Evolutionary conservation across 2,797 vertebrate genomes (phyloP), one percentile per base, ranked within the genome.

Genomic region (Alfaro cultratus): DNA sequence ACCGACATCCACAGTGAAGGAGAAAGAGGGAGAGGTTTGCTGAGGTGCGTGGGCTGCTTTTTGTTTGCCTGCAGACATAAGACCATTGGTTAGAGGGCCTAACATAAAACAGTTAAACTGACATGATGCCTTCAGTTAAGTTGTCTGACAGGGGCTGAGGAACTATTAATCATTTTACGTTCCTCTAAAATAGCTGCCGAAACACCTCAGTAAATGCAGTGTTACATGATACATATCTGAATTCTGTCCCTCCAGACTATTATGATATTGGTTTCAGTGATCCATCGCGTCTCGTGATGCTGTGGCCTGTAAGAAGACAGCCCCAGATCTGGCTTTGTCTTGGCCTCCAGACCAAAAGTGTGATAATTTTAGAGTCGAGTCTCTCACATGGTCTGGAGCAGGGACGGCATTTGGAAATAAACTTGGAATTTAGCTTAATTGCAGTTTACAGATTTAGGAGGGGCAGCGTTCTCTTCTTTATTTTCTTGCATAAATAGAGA

Each of bases 371-470:
- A 96, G 95, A 95, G 93, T 91, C 68, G 78, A 94, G 91, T 90
- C 93, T 95, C 94, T 96, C 95, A 95, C 95, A 95, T 96, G 95
- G 95, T 95, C 95, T 95, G 95, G 95, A 96, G 94, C 93, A 89
- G 94, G 88, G 93, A 96, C 84, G 90, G 91, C 91, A 93, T 95
- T 96, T 95, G 93, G 94, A 96, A 96, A 96, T 96, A 96, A 96
- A 96, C 94, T 94, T 95, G 95, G 94, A 96, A 96, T 96, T 96
- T 94, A 94, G 91, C 94, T 96, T 96, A 96, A 96, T 96, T 96
- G 95, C 91, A 95, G 95, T 96, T 96, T 96, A 95, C 95, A 94
- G 94, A 95, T 95, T 94, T 96, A 96, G 95, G 95, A 96, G 96
- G 95, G 95, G 96, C 96, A 92, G 94, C 80, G 92, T 95, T 95